Conservation (phyloP, 1,140 invertebrate genomes). For the Pogonus chalceus region DNA sequence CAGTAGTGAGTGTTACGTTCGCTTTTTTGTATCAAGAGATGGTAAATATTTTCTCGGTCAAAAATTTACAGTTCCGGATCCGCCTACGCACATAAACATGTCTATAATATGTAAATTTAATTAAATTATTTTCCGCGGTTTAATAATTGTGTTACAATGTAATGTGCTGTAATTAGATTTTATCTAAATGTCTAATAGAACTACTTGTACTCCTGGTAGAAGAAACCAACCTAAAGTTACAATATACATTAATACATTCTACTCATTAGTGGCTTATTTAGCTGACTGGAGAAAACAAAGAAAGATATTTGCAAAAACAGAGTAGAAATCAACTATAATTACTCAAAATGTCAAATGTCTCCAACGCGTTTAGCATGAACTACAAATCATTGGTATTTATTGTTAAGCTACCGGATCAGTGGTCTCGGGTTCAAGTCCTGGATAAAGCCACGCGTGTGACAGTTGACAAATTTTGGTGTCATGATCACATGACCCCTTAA, state of each 20-base stretch:
- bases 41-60: neutral
- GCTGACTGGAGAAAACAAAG: too few species aligned
- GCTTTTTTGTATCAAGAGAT: neutral
- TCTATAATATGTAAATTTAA: neutral
- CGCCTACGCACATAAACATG: conserved; percentile 1
- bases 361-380: neutral
- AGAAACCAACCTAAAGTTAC: too few species aligned
- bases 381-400: neutral
- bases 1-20: neutral
- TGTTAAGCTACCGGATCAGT: conserved; percentile 14
- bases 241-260: too few species aligned
- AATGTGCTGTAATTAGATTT: conserved; percentile 2
- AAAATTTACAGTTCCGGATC: neutral
- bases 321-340: too few species aligned
- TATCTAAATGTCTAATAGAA: conserved; percentile 2
- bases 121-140: conserved; percentile 3
- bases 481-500: too few species aligned
- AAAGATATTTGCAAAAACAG: too few species aligned
- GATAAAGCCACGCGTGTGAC: conserved; percentile 21
- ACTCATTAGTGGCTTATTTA: too few species aligned
- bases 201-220: neutral
- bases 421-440: conserved; percentile 11
- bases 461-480: conserved; percentile 22
- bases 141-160: conserved; percentile 7
- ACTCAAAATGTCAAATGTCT: neutral